These are phyloP conservation scores for Platichthys stellatus DNA, from an alignment of 2,113 vertebrate genomes.

Conservation along the genomic window DNA sequence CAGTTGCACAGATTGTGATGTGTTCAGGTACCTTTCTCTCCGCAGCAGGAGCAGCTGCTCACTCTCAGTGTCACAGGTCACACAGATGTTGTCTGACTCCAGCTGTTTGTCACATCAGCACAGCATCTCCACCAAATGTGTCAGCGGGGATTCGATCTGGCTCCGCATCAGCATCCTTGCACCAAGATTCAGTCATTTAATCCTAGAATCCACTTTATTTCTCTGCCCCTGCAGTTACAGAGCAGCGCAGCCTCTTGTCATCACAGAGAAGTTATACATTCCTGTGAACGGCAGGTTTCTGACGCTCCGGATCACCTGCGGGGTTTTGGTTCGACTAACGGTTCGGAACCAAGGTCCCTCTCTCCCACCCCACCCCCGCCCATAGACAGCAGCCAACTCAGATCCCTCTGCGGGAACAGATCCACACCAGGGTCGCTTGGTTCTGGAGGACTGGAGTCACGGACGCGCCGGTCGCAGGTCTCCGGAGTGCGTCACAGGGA, in stretches of 20 bases:
- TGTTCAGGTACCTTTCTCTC: conserved; percentile 39
- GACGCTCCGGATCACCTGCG: neutral
- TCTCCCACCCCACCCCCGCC: neutral
- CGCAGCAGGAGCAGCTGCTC: conserved; percentile 43
- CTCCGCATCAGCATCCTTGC: conserved; percentile 19
- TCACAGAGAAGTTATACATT: neutral
- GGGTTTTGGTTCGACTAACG: too few relatives aligned
- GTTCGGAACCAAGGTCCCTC: neutral
- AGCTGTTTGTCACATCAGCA: conserved; percentile 38
- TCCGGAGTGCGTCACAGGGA: conserved; percentile 39
- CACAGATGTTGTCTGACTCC: conserved; percentile 42
- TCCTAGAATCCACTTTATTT: conserved; percentile 10
- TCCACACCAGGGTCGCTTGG: neutral
- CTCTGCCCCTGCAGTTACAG: too few relatives aligned
- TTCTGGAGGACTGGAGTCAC: conserved; percentile 7
- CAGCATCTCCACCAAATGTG: conserved; percentile 1
- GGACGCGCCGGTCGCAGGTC: conserved; percentile 13
- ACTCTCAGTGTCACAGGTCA: conserved; percentile 48
- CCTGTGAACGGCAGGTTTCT: neutral
- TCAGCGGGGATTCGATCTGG: conserved; percentile 8
- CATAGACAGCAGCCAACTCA: neutral
- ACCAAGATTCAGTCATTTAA: neutral
- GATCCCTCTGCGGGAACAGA: neutral
- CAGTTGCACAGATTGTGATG: neutral
- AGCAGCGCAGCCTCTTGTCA: neutral